phyloP scores from a whole-genome alignment of 2,113 vertebrate genomes.

The Gallinago undulata region DNA sequence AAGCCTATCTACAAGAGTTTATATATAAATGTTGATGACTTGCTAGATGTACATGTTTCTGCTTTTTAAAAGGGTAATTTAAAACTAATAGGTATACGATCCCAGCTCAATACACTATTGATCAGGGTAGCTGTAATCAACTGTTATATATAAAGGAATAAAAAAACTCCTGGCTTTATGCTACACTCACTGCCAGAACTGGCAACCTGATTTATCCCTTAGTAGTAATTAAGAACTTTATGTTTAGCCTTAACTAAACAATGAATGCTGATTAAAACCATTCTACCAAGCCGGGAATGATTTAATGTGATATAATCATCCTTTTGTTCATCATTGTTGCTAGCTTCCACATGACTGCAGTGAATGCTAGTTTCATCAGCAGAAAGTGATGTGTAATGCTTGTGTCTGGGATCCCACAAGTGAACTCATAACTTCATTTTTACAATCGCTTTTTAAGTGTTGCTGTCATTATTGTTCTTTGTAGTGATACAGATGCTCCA shows the following conservation, averaged over 20 bases:
- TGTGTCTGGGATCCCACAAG: neutral
- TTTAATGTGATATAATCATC: slow-evolving; percentile 25
- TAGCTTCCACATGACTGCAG: slow-evolving; percentile 27
- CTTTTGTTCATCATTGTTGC: slow-evolving; percentile 41
- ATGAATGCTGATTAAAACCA: slow-evolving; percentile 32
- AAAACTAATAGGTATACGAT: neutral
- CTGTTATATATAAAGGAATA: neutral
- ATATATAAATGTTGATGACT: neutral
- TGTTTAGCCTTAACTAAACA: slow-evolving; percentile 27
- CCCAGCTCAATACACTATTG: neutral
- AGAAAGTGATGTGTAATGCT: neutral
- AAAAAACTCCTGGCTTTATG: slow-evolving; percentile 4
- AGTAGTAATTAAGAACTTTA: slow-evolving; percentile 6
- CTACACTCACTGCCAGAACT: neutral
- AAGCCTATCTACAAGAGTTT: neutral
- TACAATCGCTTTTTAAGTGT: neutral
- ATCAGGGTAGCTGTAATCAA: neutral
- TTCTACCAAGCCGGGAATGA: slow-evolving; percentile 22
- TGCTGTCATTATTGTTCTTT: neutral
- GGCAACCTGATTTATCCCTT: slow-evolving; percentile 26
- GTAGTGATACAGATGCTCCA: neutral
- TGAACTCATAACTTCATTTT: neutral
- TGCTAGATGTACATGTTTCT: neutral
- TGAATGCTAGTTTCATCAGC: slow-evolving; percentile 1
- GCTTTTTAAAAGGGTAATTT: neutral